Base-by-base conservation (phyloP, 2,888 invertebrate genomes). In the Drosophila pseudotalamancana region DNA sequence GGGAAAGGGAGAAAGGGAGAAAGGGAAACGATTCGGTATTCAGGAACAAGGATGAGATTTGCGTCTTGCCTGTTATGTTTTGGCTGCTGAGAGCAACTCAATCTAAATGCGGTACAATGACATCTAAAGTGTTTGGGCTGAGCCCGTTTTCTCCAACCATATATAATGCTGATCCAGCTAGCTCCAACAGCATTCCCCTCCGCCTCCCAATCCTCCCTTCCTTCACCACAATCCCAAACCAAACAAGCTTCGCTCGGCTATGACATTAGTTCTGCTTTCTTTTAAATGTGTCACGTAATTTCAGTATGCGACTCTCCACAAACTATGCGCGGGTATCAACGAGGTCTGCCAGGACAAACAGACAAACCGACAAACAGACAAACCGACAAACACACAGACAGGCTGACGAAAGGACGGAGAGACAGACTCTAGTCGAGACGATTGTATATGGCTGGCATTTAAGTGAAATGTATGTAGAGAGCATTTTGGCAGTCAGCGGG, bases 51-150 rank as follows among this genome's bases (percentile, higher is more conserved):
- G 29, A 37, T 16, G 32, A 42, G 35, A 54, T 57, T 57, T 59
- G 23, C 53, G 40, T 63, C 55, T 63, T 46, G 71, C 50, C 65
- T 81, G 88, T 72, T 86, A 83, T 88, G 81, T 86, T 81, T 81
- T 86, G 81, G 88, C 84, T 72, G 65, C 69, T 69, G 75, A 87
- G 79, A 87, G 88, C 88, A 76, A 88, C 88, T 87, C 88, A 87
- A 84, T 83, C 83, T 87, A 87, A 88, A 88, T 88, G 88, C 88
- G 84, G 84, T 84, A 84, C 84, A 84, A 84, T 88, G 84, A 84
- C 84, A 84, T 87, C 84, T 88, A 76, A 88, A 84, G 84, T 88
- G 84, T 77, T 77, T 84, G 72, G 77, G 67, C 79, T 69, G 67
- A 51, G 63, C 40, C 29, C 6, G 25, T n/a, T n/a, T n/a, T 70